phyloP scores from a whole-genome alignment of 64 coral and sea anemone genomes.

The Actinia equina region DNA sequence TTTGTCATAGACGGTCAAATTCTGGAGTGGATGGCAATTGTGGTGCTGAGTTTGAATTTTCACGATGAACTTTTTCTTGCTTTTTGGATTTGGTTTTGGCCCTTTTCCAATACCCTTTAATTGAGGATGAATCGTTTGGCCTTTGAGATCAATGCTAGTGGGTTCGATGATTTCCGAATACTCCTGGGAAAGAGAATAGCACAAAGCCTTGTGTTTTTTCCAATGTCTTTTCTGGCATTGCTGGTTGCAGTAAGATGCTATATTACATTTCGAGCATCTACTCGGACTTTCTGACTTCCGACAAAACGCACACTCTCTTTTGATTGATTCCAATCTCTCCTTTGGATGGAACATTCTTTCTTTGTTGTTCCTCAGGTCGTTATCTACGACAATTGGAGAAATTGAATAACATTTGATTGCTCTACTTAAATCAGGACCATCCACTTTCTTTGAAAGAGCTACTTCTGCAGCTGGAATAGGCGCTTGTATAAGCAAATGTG shows the following conservation, averaged over 20 bases:
- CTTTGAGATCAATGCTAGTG: no score
- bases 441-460: no score
- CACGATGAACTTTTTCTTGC: constrained; percentile 36
- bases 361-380: constrained; percentile 40
- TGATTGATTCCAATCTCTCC: not conserved
- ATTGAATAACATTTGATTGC: no score
- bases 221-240: constrained; percentile 44
- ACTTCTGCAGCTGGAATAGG: no score
- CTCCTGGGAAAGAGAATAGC: not conserved
- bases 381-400: no score
- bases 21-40: constrained; percentile 60
- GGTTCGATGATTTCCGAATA: no score
- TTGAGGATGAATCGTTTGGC: no score
- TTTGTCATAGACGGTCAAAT: constrained; percentile 42
- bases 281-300: no score
- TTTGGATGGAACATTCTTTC: constrained; percentile 64
- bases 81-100: constrained; percentile 20
- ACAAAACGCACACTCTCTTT: constrained; percentile 52
- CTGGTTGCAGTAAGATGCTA: constrained; percentile 48
- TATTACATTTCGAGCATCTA: no score
- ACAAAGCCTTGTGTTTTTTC: constrained; percentile 36
- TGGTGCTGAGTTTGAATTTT: constrained; percentile 56
- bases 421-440: no score
- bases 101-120: no score
- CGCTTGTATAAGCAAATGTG: not conserved